These are phyloP conservation scores for Stichodactyla mertensii DNA, from an alignment of 64 coral and sea anemone genomes.

Conservation along the genomic window DNA sequence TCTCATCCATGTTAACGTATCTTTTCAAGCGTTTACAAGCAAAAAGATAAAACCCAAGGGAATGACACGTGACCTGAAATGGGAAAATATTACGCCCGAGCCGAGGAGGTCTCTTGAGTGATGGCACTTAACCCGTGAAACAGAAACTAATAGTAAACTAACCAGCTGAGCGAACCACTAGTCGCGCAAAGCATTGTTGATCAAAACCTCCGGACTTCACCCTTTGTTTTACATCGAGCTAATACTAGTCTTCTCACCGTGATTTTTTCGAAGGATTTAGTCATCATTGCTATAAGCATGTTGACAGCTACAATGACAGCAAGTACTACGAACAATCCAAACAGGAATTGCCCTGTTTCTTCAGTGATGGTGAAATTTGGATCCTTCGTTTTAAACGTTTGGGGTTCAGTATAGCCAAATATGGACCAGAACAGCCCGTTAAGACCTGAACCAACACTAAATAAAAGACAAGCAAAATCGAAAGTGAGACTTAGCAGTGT, in stretches of 20 bases:
- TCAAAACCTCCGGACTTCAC: too few species aligned
- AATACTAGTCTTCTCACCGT: slow-evolving; percentile 26
- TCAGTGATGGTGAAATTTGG: slow-evolving; percentile 50
- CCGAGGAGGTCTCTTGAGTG: too few species aligned
- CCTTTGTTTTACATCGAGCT: not conserved
- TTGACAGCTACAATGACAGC: slow-evolving; percentile 58
- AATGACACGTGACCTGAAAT: too few species aligned
- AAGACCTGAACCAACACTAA: slow-evolving; percentile 37
- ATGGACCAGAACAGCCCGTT: slow-evolving; percentile 62
- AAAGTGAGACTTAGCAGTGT: too few species aligned
- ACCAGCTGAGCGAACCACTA: too few species aligned
- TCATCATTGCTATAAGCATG: slow-evolving; percentile 85
- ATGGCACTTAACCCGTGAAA: too few species aligned
- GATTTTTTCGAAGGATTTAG: slow-evolving; percentile 65
- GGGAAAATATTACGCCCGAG: too few species aligned
- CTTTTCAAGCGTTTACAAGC: too few species aligned
- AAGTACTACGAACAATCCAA: slow-evolving; percentile 61
- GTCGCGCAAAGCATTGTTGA: too few species aligned
- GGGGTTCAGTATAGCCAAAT: slow-evolving; percentile 60
- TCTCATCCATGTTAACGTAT: too few species aligned
- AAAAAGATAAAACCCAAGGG: too few species aligned
- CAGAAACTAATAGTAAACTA: too few species aligned
- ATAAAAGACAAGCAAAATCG: not conserved
- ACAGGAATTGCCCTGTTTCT: slow-evolving; percentile 45
- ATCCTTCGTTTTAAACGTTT: slow-evolving; percentile 43